phyloP scores from a whole-genome alignment of 2,113 vertebrate species.

The Eubucco bourcierii region DNA sequence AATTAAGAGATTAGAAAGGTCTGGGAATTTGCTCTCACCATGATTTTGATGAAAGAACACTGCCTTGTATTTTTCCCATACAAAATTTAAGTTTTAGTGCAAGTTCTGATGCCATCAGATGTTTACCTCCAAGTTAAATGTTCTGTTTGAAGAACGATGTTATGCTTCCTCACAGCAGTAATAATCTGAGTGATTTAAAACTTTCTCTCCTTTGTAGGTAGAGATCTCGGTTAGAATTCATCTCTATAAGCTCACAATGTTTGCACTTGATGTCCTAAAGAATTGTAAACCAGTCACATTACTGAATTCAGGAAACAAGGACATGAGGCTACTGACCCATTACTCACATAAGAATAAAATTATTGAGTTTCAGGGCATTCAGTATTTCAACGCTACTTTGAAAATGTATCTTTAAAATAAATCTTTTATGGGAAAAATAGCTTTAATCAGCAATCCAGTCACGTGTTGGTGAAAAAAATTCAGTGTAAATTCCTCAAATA shows the following conservation, averaged over 20 bases:
- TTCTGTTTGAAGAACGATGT: not conserved
- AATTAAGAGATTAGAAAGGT: not conserved
- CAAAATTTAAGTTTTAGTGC: not conserved
- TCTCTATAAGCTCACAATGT: not conserved
- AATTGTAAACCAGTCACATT: not conserved
- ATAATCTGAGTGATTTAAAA: not conserved
- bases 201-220: not conserved
- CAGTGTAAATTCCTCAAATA: not conserved
- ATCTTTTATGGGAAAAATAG: not conserved
- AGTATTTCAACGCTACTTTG: not conserved
- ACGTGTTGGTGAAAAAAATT: not conserved
- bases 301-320: not conserved
- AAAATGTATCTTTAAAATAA: not conserved
- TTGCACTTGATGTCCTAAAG: not conserved
- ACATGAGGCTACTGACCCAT: not conserved
- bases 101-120: not conserved
- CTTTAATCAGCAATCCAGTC: not conserved
- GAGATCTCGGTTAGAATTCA: not conserved
- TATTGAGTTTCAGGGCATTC: not conserved
- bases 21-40: not conserved
- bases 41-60: not conserved
- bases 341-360: not conserved
- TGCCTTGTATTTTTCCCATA: not conserved
- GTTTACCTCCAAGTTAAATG: not conserved
- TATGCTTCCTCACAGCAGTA: not conserved